Evolutionary conservation across 2,797 vertebrate genomes (phyloP).

Genomic region (Diplodus sargus): DNA sequence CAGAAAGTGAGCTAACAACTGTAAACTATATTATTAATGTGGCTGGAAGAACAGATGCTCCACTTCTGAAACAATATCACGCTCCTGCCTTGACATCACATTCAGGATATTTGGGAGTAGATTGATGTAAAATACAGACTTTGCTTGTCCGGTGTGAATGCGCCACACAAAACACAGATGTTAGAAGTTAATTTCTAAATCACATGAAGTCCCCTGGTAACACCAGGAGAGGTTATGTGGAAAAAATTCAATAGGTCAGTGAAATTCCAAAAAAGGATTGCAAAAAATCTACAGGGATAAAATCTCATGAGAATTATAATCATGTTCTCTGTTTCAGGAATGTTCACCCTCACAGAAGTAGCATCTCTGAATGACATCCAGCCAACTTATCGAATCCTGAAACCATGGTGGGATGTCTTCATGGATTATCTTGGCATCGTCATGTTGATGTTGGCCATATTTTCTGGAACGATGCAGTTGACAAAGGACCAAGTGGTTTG

Average conservation of each 20-base stretch:
- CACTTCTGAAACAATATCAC: no score
- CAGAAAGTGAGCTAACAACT: no score
- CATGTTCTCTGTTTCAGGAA: slow-evolving; percentile 88
- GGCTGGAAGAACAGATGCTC: no score
- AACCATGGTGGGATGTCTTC: slow-evolving; percentile 99
- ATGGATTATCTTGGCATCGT: slow-evolving; percentile 99
- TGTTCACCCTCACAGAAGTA: slow-evolving; percentile 99
- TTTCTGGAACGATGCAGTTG: slow-evolving; percentile 99
- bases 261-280: background rate
- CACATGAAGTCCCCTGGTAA: no score
- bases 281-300: background rate
- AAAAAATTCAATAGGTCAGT: background rate
- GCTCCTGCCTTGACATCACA: no score
- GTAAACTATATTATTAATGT: no score
- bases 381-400: slow-evolving; percentile 98
- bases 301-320: background rate
- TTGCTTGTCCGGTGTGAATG: no score
- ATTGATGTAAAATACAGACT: no score
- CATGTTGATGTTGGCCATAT: slow-evolving; percentile 99
- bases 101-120: no score
- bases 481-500: slow-evolving; percentile 99
- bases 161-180: no score
- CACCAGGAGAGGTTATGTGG: no score
- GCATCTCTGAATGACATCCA: slow-evolving; percentile 98
- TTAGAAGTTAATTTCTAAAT: no score